phyloP scores from a whole-genome alignment of 2,888 invertebrate species.

The Aphodius sticticus region DNA sequence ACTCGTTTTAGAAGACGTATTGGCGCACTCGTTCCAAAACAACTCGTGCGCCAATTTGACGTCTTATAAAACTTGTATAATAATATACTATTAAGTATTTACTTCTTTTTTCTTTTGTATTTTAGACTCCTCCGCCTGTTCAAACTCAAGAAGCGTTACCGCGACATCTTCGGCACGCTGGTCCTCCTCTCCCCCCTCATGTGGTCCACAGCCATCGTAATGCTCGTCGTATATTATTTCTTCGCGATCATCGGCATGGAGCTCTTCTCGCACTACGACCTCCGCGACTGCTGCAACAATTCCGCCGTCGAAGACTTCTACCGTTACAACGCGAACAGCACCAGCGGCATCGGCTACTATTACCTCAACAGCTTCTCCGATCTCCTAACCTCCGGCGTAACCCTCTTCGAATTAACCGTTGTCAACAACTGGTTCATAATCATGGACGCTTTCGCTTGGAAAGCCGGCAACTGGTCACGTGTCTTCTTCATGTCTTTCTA shows the following conservation, averaged over 20 bases:
- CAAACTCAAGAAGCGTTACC: conserved; percentile 81
- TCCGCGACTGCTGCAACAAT: conserved; percentile 84
- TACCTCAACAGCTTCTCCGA: conserved; percentile 88
- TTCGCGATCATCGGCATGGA: conserved; percentile 93
- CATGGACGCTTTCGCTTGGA: conserved; percentile 85
- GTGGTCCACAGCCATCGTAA: conserved; percentile 83
- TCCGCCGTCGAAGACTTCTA: conserved; percentile 88
- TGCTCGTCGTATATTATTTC: conserved; percentile 86
- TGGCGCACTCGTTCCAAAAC: too few relatives aligned
- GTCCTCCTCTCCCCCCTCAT: conserved; percentile 83
- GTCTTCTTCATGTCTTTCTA: conserved; percentile 91
- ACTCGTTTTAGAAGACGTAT: too few relatives aligned
- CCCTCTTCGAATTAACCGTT: conserved; percentile 87
- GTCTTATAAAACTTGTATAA: too few relatives aligned
- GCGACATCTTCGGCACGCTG: conserved; percentile 84
- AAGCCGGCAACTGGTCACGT: conserved; percentile 73
- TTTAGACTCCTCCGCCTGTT: conserved; percentile 71
- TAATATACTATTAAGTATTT: too few relatives aligned
- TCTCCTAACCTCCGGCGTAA: conserved; percentile 72
- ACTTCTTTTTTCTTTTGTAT: conserved; percentile 12
- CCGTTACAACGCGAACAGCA: conserved; percentile 72
- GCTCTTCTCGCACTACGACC: conserved; percentile 76
- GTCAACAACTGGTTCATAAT: conserved; percentile 94
- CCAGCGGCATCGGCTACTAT: conserved; percentile 80
- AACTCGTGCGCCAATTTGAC: too few relatives aligned